phyloP scores from a whole-genome alignment of 2,888 invertebrate genomes.

The Priocnemis perturbator region DNA sequence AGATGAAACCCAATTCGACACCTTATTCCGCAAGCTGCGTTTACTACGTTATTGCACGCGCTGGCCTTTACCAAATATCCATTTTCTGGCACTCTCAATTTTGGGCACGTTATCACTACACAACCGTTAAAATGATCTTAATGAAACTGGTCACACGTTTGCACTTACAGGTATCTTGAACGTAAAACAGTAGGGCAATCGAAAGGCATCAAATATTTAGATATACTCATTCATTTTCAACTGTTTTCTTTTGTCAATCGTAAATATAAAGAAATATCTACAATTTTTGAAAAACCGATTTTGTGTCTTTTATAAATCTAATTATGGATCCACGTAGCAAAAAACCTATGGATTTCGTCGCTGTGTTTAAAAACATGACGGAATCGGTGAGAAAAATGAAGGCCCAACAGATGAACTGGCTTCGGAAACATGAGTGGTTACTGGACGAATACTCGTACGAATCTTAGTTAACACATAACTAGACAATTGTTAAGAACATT shows the following conservation, averaged over 20 bases:
- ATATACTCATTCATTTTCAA: too few relatives aligned
- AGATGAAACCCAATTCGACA: constrained; percentile 81
- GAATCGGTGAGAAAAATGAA: constrained; percentile 53
- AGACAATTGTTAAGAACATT: background rate
- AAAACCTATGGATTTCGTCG: constrained; percentile 58
- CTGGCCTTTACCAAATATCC: constrained; percentile 81
- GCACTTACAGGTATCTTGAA: too few relatives aligned
- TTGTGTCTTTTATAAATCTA: background rate
- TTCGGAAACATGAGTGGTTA: constrained; percentile 59
- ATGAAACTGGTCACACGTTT: constrained; percentile 11
- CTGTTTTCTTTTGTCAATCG: too few relatives aligned
- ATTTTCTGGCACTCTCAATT: constrained; percentile 79
- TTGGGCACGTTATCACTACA: constrained; percentile 79
- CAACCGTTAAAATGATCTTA: constrained; percentile 19
- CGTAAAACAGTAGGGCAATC: background rate
- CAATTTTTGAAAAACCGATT: too few relatives aligned
- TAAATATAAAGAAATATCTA: too few relatives aligned
- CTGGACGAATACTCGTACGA: constrained; percentile 63
- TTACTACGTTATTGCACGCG: constrained; percentile 80
- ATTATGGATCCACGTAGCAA: constrained; percentile 52
- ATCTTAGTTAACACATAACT: background rate
- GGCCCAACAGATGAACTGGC: constrained; percentile 53
- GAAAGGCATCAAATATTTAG: background rate
- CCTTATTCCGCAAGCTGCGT: constrained; percentile 83
- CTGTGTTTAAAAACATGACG: constrained; percentile 45